These are phyloP conservation scores for Plecotus auritus DNA, from an alignment of 2,113 vertebrate species.

Conservation along the genomic window DNA sequence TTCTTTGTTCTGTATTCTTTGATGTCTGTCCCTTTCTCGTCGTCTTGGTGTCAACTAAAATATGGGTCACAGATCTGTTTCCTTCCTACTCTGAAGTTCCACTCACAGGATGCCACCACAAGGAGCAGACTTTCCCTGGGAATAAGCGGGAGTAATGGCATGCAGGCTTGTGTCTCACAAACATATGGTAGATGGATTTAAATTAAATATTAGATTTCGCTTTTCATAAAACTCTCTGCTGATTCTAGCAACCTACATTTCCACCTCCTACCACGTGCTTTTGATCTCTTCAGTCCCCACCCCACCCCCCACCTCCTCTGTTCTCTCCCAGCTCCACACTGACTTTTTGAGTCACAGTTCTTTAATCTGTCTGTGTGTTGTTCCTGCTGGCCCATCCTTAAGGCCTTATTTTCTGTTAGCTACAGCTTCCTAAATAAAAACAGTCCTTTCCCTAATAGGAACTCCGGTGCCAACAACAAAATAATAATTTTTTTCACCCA, in stretches of 20 bases:
- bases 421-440: constrained; percentile 30
- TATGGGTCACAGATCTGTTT: background rate
- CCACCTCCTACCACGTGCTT: background rate
- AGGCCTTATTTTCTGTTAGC: background rate
- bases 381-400: background rate
- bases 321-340: background rate
- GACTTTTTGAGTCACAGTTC: background rate
- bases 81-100: background rate
- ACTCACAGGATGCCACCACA: background rate
- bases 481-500: background rate
- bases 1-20: background rate
- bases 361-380: background rate
- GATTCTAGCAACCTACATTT: background rate
- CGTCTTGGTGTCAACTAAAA: background rate
- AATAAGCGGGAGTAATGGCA: background rate
- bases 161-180: fast-evolving
- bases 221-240: background rate
- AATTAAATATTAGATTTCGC: background rate
- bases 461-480: background rate
- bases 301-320: fast-evolving
- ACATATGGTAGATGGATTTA: too few species aligned
- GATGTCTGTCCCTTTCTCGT: background rate
- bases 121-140: background rate
- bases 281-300: too few species aligned
- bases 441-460: background rate